Percentiles rank a stretch among this genome's conserved stretches.
Conservation (phyloP, 2,888 invertebrate genomes). For the Eupithecia insigniata region DNA sequence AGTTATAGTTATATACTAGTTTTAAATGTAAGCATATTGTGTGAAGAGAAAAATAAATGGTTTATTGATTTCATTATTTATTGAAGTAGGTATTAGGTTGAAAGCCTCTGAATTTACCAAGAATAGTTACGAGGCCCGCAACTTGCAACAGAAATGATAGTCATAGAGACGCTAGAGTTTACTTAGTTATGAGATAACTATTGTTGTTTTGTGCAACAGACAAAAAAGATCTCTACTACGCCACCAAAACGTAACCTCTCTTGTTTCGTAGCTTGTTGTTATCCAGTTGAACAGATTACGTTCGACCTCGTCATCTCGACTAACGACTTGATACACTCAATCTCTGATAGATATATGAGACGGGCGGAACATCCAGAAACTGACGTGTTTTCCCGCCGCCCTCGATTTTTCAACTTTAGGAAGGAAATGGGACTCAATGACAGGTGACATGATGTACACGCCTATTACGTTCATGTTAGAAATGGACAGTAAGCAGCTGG, state of each 20-base stretch:
- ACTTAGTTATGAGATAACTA: background rate
- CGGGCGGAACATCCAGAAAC: background rate
- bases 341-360: slow-evolving; percentile 18
- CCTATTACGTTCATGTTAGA: background rate
- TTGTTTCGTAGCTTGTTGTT: background rate
- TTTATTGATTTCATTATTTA: too few species aligned
- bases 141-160: too few species aligned
- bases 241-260: background rate
- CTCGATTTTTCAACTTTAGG: background rate
- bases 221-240: background rate
- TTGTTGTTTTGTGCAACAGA: background rate
- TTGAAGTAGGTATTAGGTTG: too few species aligned
- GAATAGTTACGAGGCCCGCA: too few species aligned
- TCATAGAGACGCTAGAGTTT: too few species aligned
- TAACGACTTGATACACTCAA: slow-evolving; percentile 50
- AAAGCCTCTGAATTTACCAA: too few species aligned
- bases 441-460: background rate
- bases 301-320: slow-evolving; percentile 50
- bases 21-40: too few species aligned
- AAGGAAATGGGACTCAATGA: background rate
- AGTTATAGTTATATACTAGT: too few species aligned
- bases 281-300: slow-evolving; percentile 39
- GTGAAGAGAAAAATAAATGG: too few species aligned
- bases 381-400: background rate
- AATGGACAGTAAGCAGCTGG: too few species aligned